phyloP scores from a whole-genome alignment of 2,797 vertebrate genomes.

The Melanotaenia boesemani region DNA sequence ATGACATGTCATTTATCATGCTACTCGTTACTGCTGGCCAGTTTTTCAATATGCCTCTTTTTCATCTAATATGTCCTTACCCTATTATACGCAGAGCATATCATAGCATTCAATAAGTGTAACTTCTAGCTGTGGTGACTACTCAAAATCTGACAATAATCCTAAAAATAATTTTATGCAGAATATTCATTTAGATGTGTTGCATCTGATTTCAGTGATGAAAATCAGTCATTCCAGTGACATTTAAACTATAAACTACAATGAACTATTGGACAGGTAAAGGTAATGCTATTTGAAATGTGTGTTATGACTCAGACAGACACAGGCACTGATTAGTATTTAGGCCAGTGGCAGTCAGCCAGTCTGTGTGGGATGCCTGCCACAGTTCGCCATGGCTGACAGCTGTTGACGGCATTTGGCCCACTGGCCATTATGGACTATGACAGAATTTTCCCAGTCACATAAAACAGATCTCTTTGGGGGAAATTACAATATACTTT shows the following conservation, averaged over 20 bases:
- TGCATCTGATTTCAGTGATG: not conserved
- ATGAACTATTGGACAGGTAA: not conserved
- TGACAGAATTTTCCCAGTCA: conserved; percentile 30
- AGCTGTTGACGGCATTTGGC: conserved; percentile 23
- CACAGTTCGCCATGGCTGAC: conserved; percentile 16
- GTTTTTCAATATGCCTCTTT: not conserved
- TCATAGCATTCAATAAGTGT: not conserved
- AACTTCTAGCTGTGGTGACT: not conserved
- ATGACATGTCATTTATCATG: not conserved
- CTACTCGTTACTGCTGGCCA: not conserved
- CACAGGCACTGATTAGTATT: conserved; percentile 22
- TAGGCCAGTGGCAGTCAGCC: conserved; percentile 26
- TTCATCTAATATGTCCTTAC: not conserved
- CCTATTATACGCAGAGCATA: not conserved
- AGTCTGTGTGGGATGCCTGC: conserved; percentile 19
- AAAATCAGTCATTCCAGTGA: not conserved
- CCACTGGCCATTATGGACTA: conserved; percentile 13
- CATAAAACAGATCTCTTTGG: conserved; percentile 14
- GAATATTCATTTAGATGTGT: not conserved
- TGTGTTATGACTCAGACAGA: conserved; percentile 16
- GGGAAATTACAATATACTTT: not conserved
- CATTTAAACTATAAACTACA: not conserved
- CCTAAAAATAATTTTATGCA: not conserved
- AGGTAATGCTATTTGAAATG: conserved; percentile 11
- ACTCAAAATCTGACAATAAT: not conserved